Conservation (phyloP, 2,113 vertebrate species). For the Tragelaphus buxtoni region DNA sequence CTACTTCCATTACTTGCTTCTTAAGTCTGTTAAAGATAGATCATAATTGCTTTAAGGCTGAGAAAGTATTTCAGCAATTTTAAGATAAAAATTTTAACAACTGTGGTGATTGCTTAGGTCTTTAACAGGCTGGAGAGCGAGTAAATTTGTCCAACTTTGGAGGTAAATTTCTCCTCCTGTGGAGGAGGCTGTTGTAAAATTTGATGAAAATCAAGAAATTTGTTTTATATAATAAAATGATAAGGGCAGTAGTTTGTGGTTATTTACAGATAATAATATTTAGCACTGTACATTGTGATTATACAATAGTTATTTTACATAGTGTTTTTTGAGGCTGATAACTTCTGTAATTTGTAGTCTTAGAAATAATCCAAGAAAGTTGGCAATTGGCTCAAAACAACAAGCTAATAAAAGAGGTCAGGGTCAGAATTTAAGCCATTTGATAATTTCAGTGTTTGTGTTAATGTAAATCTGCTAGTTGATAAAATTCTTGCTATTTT, state of each 20-base stretch:
- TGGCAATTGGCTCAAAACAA: neutral
- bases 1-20: neutral
- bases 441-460: neutral
- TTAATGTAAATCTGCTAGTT: neutral
- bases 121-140: neutral
- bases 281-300: neutral
- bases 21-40: neutral
- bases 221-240: neutral
- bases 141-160: neutral
- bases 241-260: neutral
- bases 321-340: neutral
- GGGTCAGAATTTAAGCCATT: neutral
- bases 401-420: neutral
- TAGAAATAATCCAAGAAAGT: constrained; percentile 7
- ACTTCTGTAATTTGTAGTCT: neutral
- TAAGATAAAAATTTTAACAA: neutral
- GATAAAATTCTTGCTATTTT: neutral
- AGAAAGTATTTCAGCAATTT: neutral
- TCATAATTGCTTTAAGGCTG: neutral
- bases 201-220: neutral
- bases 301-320: neutral
- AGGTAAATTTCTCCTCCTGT: neutral
- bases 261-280: neutral
- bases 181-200: neutral
- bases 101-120: neutral